Base-by-base conservation (phyloP, 2,888 invertebrate genomes). In the Lutraria lutraria region DNA sequence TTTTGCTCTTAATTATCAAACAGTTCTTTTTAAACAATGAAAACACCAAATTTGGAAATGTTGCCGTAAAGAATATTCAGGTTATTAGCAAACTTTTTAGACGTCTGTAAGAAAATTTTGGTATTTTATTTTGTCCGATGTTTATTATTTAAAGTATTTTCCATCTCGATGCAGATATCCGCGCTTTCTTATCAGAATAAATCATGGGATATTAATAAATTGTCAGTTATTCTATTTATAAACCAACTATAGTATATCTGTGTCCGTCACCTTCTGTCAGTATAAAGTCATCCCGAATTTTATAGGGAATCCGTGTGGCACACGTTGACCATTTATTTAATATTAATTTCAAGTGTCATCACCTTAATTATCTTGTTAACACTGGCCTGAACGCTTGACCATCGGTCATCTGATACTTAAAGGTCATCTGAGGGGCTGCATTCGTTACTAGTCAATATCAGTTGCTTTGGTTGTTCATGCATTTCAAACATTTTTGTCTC, bases 311-410 rank as follows among this genome's bases (percentile, higher is more conserved):
- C 76, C 25, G 16, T 16, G 19, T 31, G 34, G 34, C 76, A 76
- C 76, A 76, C 76, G 76, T 34, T 76, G 76, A 31, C 31, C 76
- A 76, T 89, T 63, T 84, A 31, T 31, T 60, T 84, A 84, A 79
- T 34, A 76, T 76, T 76, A 76, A 76, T 88, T 88, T 76, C 72
- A 60, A 88, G 88, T 91, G 91, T 89, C 89, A 89, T 87, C 87
- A 79, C 91, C 72, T 87, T 85, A 82, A 91, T 91, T 89, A 91
- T 91, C 91, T 89, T 84, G 89, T 89, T 91, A 89, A 86, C 91
- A 88, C 79, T 86, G 80, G 72, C 80, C 88, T 63, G 84, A 52
- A 21, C 43, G 86, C 87, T 89, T 89, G 89, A 89, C 89, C 89
- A 81, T 29, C 85, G 34, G 60, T 84, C 88, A 76, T n/a, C 16